phyloP scores from a whole-genome alignment of 2,797 vertebrate genomes.

The Tragopan temminckii region DNA sequence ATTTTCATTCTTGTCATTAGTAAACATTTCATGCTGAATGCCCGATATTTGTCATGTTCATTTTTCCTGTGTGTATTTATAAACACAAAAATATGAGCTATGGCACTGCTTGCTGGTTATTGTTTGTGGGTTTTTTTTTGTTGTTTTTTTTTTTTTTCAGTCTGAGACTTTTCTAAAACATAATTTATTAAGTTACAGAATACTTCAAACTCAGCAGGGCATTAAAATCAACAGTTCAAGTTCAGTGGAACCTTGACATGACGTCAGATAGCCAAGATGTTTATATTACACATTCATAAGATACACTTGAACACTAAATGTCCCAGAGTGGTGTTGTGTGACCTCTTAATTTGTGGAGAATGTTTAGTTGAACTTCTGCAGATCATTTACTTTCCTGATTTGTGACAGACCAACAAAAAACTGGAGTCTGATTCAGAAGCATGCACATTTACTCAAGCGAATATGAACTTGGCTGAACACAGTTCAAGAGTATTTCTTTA shows the following conservation, averaged over 20 bases:
- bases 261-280: slow-evolving; percentile 45
- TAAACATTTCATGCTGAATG: background rate
- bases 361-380: slow-evolving; percentile 60
- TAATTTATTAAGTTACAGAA: background rate
- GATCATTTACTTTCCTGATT: slow-evolving; percentile 59
- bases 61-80: background rate
- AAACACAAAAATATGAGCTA: background rate
- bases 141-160: background rate
- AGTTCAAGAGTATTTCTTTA: slow-evolving; percentile 26
- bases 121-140: no score
- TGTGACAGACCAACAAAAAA: slow-evolving; percentile 53
- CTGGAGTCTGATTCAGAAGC: slow-evolving; percentile 37
- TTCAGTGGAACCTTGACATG: slow-evolving; percentile 38
- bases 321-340: slow-evolving; percentile 37
- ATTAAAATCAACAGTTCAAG: slow-evolving; percentile 2
- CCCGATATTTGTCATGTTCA: background rate
- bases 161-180: background rate
- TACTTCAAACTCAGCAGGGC: background rate
- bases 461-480: slow-evolving; percentile 37
- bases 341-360: slow-evolving; percentile 38
- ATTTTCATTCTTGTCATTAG: background rate
- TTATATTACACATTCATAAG: slow-evolving; percentile 7
- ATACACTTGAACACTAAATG: slow-evolving; percentile 48
- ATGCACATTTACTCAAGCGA: slow-evolving; percentile 34
- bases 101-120: background rate